Evolutionary conservation across 1,140 invertebrate genomes (phyloP).

Genomic region (Panulirus ornatus): DNA sequence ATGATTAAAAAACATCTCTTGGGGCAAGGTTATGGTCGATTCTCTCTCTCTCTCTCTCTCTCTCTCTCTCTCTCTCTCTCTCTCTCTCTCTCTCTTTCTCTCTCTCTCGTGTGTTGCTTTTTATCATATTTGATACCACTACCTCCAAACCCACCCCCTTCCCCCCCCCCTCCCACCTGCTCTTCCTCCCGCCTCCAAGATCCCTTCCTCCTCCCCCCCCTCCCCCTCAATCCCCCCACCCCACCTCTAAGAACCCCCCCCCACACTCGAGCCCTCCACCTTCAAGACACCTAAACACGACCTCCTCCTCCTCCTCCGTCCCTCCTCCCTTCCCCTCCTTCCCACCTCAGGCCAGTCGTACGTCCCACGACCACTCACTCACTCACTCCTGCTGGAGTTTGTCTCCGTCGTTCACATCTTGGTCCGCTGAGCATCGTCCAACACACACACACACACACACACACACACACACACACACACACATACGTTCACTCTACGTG

Average conservation of each 20-base stretch:
- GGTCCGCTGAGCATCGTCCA: too few species aligned
- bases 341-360: not conserved
- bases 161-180: not conserved
- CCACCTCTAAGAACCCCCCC: too few species aligned
- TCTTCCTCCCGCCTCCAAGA: not conserved
- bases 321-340: not conserved
- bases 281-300: too few species aligned
- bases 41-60: not conserved
- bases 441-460: too few species aligned
- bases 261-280: too few species aligned
- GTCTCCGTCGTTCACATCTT: too few species aligned
- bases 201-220: not conserved
- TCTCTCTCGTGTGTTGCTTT: not conserved
- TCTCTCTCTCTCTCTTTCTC: not conserved
- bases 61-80: slow-evolving; percentile 18
- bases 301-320: slow-evolving; percentile 5
- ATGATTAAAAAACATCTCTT: too few species aligned
- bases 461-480: too few species aligned
- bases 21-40: not conserved
- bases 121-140: too few species aligned
- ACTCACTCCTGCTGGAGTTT: too few species aligned
- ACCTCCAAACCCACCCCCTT: not conserved
- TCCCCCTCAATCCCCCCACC: not conserved
- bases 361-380: not conserved
- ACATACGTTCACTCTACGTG: too few species aligned